These are phyloP conservation scores for Rattus rattus DNA, from an alignment of 2,113 vertebrate genomes.

Conservation along the genomic window DNA sequence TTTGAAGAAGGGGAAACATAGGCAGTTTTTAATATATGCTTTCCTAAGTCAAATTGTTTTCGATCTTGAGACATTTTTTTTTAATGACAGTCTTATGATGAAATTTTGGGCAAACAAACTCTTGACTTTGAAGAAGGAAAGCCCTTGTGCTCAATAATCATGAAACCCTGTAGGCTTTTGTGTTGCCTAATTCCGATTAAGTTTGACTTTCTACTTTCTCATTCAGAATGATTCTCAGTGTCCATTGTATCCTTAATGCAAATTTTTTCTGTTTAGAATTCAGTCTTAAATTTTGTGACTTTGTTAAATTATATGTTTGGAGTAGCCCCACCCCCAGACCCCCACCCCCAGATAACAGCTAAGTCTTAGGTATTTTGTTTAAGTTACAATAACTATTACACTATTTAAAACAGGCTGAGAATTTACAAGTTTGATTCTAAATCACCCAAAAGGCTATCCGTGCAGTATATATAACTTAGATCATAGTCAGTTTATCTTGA, in stretches of 20 bases:
- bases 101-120: slow-evolving; percentile 57
- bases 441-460: not conserved
- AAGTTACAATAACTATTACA: slow-evolving; percentile 90
- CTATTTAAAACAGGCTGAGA: slow-evolving; percentile 86
- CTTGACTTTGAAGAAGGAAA: slow-evolving; percentile 47
- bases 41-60: slow-evolving; percentile 35
- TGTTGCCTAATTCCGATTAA: slow-evolving; percentile 21
- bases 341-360: slow-evolving; percentile 87
- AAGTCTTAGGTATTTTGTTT: slow-evolving; percentile 89
- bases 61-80: slow-evolving; percentile 45
- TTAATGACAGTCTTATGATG: slow-evolving; percentile 7
- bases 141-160: not conserved
- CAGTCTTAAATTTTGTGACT: slow-evolving; percentile 87
- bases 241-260: not conserved
- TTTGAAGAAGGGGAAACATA: slow-evolving; percentile 36
- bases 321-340: slow-evolving; percentile 60
- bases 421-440: slow-evolving; percentile 68
- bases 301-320: slow-evolving; percentile 81
- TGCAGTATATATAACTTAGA: not conserved
- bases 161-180: not conserved
- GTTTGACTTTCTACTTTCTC: slow-evolving; percentile 46
- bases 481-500: not conserved
- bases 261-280: slow-evolving; percentile 64
- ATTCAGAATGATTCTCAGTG: not conserved
- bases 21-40: slow-evolving; percentile 43